Conservation (phyloP, 2,888 invertebrate genomes). For the Eilema caniola region DNA sequence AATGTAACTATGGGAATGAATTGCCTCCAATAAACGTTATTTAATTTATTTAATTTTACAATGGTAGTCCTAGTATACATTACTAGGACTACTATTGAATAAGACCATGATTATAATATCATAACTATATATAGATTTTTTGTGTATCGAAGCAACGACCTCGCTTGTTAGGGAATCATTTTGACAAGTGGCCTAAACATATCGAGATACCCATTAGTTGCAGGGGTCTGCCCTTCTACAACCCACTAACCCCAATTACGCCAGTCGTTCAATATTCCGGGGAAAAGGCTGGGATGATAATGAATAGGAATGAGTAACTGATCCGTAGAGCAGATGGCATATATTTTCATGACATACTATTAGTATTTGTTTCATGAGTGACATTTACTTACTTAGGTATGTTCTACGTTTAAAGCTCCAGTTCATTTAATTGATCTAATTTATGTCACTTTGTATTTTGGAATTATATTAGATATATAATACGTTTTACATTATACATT, state of each 20-base stretch:
- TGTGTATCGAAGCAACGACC: neutral
- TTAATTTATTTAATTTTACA: neutral
- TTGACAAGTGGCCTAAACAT: conserved; percentile 22
- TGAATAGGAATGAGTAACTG: conserved; percentile 18
- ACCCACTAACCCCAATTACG: conserved; percentile 25
- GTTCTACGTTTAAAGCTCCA: too few relatives aligned
- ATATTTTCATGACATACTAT: neutral
- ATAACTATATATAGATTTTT: neutral
- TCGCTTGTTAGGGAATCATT: conserved; percentile 14
- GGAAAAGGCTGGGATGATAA: conserved; percentile 16
- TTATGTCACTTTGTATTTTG: too few relatives aligned
- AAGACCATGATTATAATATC: neutral
- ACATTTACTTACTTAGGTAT: too few relatives aligned
- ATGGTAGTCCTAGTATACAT: neutral
- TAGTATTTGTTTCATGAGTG: neutral
- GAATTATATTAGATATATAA: too few relatives aligned
- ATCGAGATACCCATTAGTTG: conserved; percentile 25
- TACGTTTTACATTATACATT: too few relatives aligned
- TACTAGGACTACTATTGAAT: too few relatives aligned
- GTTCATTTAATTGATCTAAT: too few relatives aligned
- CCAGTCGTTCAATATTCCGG: conserved; percentile 19
- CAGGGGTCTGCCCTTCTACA: conserved; percentile 23
- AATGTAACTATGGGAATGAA: too few relatives aligned
- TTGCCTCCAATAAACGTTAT: too few relatives aligned
- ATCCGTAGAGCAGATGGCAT: neutral